Evolutionary conservation across 2,113 vertebrate species (phyloP), one percentile per base, ranked within the genome.

Genomic region (Eurystomus gularis): DNA sequence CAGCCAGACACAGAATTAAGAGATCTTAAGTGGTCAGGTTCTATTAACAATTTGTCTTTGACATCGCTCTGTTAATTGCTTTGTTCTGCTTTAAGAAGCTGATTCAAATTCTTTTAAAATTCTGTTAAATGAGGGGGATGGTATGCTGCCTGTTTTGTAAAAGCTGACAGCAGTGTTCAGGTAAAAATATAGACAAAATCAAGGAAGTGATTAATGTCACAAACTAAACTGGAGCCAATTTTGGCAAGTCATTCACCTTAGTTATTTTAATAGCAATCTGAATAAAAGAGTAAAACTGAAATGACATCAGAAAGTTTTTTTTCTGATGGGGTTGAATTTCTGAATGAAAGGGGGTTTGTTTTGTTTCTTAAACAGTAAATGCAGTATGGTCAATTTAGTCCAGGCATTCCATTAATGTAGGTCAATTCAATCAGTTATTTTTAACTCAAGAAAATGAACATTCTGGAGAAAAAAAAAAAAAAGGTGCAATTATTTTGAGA

Each of bases 21-120:
- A 71, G 60, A 91, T 91, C 84, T 84, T 82, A 73, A 83, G 87
- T 81, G 71, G 39, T 91, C 79, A 66, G 33, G 40, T 88, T 87
- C 60, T 21, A 88, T 92, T 95, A 90, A 73, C 25, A 71, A n/a
- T 81, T 96, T 87, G 75, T 94, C 70, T 92, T 94, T 92, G 94
- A 95, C 18, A 7, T 72, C 81, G 46, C 52, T n/a, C 16, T 48
- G 65, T 48, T 85, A 92, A 93, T 79, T 79, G 75, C 65, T 88
- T 94, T 96, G 76, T 80, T 95, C 76, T 89, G 79, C 80, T 94
- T 68, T 93, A 81, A 92, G 82, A 70, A 16, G 37, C 35, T 72
- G 91, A 71, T 81, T 90, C 77, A 73, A 70, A 90, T 91, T 92
- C 66, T 61, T 76, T 57, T 76, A 85, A 93, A 83, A 33, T 46